These are phyloP conservation scores for Carlito syrichta DNA, from an alignment of 2,113 vertebrate genomes.

Conservation along the genomic window DNA sequence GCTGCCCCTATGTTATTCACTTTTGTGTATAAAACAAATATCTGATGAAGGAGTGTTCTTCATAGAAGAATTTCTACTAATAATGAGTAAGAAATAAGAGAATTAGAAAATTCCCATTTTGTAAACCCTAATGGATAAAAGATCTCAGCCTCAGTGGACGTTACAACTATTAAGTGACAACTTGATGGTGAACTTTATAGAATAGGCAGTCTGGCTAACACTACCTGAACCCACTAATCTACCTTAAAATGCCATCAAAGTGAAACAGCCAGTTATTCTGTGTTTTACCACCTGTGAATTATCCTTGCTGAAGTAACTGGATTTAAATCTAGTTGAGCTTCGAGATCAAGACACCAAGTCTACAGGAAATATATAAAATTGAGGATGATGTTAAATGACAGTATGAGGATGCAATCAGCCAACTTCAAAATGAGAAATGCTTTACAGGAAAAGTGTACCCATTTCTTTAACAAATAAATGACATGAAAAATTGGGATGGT, in stretches of 20 bases:
- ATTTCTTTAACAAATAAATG: slow-evolving; percentile 31
- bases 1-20: background rate
- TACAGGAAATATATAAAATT: background rate
- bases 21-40: background rate
- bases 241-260: background rate
- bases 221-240: background rate
- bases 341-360: background rate
- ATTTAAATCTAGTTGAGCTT: background rate
- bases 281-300: background rate
- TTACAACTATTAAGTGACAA: background rate
- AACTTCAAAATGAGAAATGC: slow-evolving; percentile 21
- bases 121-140: background rate
- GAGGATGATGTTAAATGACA: background rate
- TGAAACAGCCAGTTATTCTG: background rate
- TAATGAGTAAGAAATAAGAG: background rate
- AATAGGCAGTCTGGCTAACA: background rate
- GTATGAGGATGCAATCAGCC: background rate
- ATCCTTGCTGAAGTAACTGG: slow-evolving; percentile 22
- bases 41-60: background rate
- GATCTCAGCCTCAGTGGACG: background rate
- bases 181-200: background rate
- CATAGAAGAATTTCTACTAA: background rate
- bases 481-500: background rate
- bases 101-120: background rate
- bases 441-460: background rate